Evolutionary conservation across 1,140 invertebrate species (phyloP).

Genomic region (Chionoecetes opilio): DNA sequence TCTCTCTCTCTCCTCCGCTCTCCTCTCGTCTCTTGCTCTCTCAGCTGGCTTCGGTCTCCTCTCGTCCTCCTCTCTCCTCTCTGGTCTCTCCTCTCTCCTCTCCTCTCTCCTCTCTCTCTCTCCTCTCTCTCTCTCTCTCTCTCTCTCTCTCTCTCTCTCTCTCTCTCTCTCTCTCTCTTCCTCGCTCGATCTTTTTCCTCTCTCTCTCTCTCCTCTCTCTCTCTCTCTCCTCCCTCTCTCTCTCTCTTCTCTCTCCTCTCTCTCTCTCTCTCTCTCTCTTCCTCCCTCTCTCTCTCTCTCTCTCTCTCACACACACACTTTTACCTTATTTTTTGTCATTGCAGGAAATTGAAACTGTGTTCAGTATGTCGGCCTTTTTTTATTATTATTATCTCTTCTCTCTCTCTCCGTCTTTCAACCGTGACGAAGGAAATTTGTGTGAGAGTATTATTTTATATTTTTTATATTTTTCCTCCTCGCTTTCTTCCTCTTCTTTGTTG

Average conservation of each 20-base stretch:
- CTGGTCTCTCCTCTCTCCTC: no score
- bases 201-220: constrained; percentile 13
- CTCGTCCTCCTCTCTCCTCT: no score
- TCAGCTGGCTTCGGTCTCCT: no score
- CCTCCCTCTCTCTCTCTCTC: constrained; percentile 25
- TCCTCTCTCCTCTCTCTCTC: not conserved
- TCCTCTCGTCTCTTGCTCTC: no score
- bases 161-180: constrained; percentile 12
- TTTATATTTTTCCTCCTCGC: not conserved
- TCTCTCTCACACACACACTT: not conserved
- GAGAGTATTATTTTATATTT: not conserved
- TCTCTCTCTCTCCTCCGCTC: no score
- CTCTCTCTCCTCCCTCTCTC: constrained; percentile 31
- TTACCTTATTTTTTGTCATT: not conserved
- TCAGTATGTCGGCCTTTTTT: not conserved
- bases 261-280: not conserved
- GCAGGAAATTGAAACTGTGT: no score
- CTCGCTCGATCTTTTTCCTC: constrained; percentile 29
- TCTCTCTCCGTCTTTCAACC: not conserved
- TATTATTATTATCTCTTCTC: not conserved
- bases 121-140: not conserved
- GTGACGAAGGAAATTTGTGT: no score
- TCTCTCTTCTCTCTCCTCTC: constrained; percentile 17
- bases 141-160: not conserved
- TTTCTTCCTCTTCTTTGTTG: not conserved